Evolutionary conservation across 1,140 invertebrate genomes (phyloP).

Genomic region (Sycophaga agraensis): DNA sequence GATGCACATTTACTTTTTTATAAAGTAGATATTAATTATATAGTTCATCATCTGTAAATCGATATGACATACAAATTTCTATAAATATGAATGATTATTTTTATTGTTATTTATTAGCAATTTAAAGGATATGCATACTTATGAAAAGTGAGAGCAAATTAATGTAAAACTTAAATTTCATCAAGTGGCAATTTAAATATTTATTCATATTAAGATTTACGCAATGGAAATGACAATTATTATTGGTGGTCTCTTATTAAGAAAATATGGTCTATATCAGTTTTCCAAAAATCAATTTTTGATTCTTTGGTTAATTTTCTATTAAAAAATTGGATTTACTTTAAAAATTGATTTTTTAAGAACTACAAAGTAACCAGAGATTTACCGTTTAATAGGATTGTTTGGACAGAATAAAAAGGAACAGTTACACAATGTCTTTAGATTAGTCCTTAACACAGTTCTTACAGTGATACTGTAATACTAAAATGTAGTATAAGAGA

Average conservation of each 20-base stretch:
- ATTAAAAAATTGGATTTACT: background rate
- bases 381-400: background rate
- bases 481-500: constrained; percentile 8
- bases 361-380: background rate
- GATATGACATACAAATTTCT: background rate
- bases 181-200: background rate
- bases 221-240: background rate
- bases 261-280: background rate
- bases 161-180: too few relatives aligned
- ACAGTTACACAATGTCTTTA: background rate
- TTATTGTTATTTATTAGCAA: background rate
- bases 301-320: background rate
- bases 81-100: background rate
- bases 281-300: constrained; percentile 5
- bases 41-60: background rate
- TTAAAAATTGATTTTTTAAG: background rate
- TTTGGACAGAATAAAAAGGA: too few relatives aligned
- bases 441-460: constrained; percentile 7
- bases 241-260: background rate
- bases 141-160: too few relatives aligned
- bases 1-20: constrained; percentile 2
- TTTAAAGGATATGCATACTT: too few relatives aligned
- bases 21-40: background rate
- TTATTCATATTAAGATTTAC: background rate
- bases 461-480: constrained; percentile 17